Conservation (phyloP, 2,797 vertebrate species). For the Hippoglossus hippoglossus region DNA sequence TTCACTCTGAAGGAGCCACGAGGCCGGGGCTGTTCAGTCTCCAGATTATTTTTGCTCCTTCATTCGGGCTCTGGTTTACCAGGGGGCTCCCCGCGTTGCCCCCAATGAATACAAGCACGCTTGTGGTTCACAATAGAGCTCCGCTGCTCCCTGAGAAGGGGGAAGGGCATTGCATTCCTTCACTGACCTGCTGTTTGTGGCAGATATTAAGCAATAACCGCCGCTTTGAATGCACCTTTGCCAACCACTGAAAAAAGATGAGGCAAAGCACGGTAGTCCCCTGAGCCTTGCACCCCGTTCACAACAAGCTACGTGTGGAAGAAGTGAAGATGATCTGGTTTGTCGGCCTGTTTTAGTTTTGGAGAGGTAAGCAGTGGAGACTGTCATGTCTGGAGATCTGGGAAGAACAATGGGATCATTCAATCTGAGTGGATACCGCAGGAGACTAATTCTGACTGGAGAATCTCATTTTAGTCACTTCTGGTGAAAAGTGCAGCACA, state of each 20-base stretch:
- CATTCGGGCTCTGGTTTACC: conserved; percentile 49
- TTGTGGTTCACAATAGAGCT: conserved; percentile 74
- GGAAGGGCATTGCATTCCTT: conserved; percentile 76
- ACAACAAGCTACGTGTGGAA: not conserved
- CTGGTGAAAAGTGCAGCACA: conserved; percentile 60
- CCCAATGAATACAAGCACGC: conserved; percentile 72
- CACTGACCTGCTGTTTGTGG: conserved; percentile 69
- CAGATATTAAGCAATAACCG: conserved; percentile 71
- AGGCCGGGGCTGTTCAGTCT: conserved; percentile 10
- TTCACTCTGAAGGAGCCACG: conserved; percentile 14
- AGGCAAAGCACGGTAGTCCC: not conserved
- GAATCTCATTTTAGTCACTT: conserved; percentile 36
- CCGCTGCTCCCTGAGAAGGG: conserved; percentile 67
- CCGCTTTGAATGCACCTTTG: conserved; percentile 19
- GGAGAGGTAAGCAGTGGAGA: conserved; percentile 2
- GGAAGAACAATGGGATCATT: conserved; percentile 61
- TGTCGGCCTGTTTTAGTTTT: conserved; percentile 13
- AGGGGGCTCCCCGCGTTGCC: conserved; percentile 60
- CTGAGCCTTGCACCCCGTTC: not conserved
- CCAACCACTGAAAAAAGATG: not conserved
- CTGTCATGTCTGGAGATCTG: conserved; percentile 40
- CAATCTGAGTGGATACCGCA: conserved; percentile 34
- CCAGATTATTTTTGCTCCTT: conserved; percentile 44
- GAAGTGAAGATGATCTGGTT: conserved; percentile 26
- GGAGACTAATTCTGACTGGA: conserved; percentile 45